Base-by-base conservation (phyloP, 1,140 invertebrate genomes). In the Hypothenemus hampei region DNA sequence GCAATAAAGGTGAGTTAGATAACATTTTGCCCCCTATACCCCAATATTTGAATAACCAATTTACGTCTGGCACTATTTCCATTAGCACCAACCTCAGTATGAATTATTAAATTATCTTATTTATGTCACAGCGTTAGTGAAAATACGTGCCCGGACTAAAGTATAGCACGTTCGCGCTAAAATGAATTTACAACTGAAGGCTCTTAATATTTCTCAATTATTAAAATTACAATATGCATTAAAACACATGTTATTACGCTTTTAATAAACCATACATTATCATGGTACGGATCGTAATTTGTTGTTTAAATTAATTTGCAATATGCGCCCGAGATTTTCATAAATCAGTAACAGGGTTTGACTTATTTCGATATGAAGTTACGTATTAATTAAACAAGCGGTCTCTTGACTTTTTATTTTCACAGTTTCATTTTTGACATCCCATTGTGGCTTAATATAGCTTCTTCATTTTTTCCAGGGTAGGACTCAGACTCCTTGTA, bases 191-290 rank as follows among this genome's bases (percentile, higher is more conserved):
- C 56, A 65, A 58, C 61, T 45, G 56, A 61, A n/a, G 41, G 53
- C 65, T 55, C 58, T 65, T 64, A 62, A 68, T 66, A 68, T 62
- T 68, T 68, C 64, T 64, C 65, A 62, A 66, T 67, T 65, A 63
- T 63, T 67, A 62, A 66, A 63, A 65, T 67, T 65, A 62, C 61
- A 58, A 59, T 61, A 54, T 35, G 58, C 62, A 63, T 65, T 61
- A 64, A 61, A 60, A 59, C 58, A 64, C 55, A 59, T 64, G 63
- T 64, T 64, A 67, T 65, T 64, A 61, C 33, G 62, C 65, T 65
- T 67, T 67, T 67, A 67, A 67, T 65, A 62, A 64, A 48, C 65
- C 62, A 66, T 65, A 46, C 49, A 57, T 66, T 63, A 65, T 54
- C 49, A 53, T 50, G 56, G 61, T 7, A 8, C 52, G 53, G 59